Conservation (phyloP, 1,140 invertebrate species). For the Cyclina sinensis region DNA sequence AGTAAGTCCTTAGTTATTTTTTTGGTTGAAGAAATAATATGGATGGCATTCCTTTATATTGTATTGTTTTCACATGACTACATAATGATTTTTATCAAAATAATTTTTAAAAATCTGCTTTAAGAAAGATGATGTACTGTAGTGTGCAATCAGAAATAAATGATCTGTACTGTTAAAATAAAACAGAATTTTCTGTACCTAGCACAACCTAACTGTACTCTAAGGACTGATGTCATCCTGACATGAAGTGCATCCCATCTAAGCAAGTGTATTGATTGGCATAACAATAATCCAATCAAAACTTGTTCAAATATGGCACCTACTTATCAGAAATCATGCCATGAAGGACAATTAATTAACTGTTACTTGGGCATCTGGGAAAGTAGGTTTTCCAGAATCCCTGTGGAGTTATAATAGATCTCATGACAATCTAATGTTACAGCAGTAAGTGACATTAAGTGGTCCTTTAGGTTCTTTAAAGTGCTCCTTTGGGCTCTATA, state of each 20-base stretch:
- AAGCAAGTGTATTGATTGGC: neutral
- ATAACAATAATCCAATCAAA: slow-evolving; percentile 16
- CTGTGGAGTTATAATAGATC: neutral
- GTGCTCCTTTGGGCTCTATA: neutral
- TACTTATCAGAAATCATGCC: neutral
- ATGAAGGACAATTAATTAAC: slow-evolving; percentile 1
- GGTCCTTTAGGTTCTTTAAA: slow-evolving; percentile 11
- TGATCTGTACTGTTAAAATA: too few species aligned
- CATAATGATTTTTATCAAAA: too few species aligned
- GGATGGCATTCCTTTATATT: too few species aligned
- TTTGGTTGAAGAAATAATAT: too few species aligned
- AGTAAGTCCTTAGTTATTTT: too few species aligned
- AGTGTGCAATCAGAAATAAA: too few species aligned
- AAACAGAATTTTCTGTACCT: too few species aligned
- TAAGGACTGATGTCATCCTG: too few species aligned
- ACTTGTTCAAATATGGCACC: slow-evolving; percentile 13
- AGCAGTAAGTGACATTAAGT: slow-evolving; percentile 23
- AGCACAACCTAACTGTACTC: too few species aligned
- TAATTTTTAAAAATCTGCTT: too few species aligned
- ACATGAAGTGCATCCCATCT: neutral
- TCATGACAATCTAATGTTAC: neutral
- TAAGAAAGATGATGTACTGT: too few species aligned
- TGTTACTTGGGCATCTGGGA: slow-evolving; percentile 8
- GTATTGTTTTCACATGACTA: too few species aligned
- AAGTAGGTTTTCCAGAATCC: neutral